Conservation (phyloP, 2,888 invertebrate genomes). For the Eubasilissa splendida region DNA sequence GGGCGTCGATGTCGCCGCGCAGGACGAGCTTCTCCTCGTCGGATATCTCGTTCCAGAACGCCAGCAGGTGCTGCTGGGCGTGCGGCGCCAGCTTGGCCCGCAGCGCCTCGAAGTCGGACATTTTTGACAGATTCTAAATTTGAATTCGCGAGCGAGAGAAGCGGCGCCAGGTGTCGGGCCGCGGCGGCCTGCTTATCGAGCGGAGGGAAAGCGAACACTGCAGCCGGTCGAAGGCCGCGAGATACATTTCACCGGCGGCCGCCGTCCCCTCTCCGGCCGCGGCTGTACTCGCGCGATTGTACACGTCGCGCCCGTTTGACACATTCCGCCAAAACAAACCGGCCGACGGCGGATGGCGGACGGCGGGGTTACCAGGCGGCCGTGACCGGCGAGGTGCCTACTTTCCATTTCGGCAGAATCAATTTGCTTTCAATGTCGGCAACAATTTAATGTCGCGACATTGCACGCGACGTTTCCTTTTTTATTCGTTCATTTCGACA, state of each 20-base stretch:
- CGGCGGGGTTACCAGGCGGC: too few species aligned
- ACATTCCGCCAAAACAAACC: not conserved
- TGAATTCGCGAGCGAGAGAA: not conserved
- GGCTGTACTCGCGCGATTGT: conserved; percentile 55
- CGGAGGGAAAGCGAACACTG: conserved; percentile 72
- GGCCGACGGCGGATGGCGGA: too few species aligned
- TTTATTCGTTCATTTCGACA: too few species aligned
- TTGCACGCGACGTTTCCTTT: too few species aligned
- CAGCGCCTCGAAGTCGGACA: conserved; percentile 73
- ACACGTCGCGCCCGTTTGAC: conserved; percentile 65
- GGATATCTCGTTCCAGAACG: conserved; percentile 84
- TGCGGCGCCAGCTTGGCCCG: conserved; percentile 72
- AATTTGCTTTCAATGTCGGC: too few species aligned
- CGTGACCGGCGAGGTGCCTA: too few species aligned
- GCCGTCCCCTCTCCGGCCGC: conserved; percentile 67
- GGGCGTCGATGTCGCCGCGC: conserved; percentile 75
- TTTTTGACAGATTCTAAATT: conserved; percentile 59
- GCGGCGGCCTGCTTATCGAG: conserved; percentile 61
- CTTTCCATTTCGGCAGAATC: too few species aligned
- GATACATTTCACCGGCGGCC: conserved; percentile 64
- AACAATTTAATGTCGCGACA: too few species aligned
- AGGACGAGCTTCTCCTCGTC: conserved; percentile 75
- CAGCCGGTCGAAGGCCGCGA: conserved; percentile 62
- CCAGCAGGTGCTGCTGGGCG: conserved; percentile 86
- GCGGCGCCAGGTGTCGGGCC: not conserved